Percentiles rank a stretch among this genome's conserved stretches.
phyloP scores from a whole-genome alignment of 2,113 vertebrate genomes.

The Cebidichthys violaceus region DNA sequence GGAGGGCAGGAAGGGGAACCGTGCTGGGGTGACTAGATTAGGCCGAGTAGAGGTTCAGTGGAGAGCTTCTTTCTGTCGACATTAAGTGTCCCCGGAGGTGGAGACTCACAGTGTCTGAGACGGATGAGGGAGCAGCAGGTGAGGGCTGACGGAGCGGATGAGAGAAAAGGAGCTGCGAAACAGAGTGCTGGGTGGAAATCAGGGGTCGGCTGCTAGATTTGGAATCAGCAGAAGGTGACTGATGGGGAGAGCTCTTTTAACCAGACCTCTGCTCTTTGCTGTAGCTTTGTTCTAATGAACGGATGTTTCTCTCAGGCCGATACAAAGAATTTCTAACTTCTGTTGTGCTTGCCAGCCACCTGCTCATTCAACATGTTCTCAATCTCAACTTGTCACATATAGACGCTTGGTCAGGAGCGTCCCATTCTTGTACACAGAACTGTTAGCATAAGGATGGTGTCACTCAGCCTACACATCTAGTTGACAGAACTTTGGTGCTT shows the following conservation, averaged over 20 bases:
- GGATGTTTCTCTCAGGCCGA: neutral
- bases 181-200: neutral
- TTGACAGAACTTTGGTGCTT: too few species aligned
- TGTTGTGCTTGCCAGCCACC: neutral
- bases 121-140: conserved; percentile 4
- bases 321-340: neutral
- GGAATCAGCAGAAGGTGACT: conserved; percentile 3
- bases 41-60: neutral
- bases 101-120: conserved; percentile 20
- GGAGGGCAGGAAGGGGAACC: too few species aligned
- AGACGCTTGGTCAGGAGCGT: too few species aligned
- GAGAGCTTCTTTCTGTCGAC: conserved; percentile 1
- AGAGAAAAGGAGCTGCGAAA: neutral
- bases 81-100: conserved; percentile 5
- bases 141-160: conserved; percentile 16
- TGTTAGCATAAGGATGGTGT: too few species aligned
- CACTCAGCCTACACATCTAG: too few species aligned
- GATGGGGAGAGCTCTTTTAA: conserved; percentile 9
- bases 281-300: conserved; percentile 7
- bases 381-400: too few species aligned
- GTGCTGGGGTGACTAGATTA: too few species aligned
- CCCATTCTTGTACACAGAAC: too few species aligned
- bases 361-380: too few species aligned
- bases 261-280: neutral
- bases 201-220: neutral